phyloP scores from a whole-genome alignment of 2,797 vertebrate genomes.

The Spinus pinus region DNA sequence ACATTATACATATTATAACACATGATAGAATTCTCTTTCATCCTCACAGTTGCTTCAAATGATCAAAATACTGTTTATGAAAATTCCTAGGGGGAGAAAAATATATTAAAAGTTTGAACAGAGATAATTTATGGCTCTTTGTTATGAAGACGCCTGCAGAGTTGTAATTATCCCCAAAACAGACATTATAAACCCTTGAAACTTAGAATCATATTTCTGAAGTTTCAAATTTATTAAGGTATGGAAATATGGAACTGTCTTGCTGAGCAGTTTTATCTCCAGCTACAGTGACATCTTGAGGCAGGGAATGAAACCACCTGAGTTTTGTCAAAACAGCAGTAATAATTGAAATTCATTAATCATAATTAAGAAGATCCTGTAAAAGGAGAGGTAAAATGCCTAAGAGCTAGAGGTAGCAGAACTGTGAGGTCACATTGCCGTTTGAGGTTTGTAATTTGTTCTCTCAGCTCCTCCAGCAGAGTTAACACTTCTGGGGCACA shows the following conservation, averaged over 20 bases:
- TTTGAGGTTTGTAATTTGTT: not conserved
- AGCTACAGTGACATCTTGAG: conserved; percentile 42
- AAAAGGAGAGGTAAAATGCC: not conserved
- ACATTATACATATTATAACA: not conserved
- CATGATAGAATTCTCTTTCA: not conserved
- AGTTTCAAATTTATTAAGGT: not conserved
- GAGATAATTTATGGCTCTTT: not conserved
- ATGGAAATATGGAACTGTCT: not conserved
- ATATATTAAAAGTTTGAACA: conserved; percentile 13
- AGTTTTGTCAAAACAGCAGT: not conserved
- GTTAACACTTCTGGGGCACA: not conserved
- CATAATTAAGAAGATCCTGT: not conserved
- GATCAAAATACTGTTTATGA: not conserved
- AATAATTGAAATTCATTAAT: not conserved
- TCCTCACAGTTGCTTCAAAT: not conserved
- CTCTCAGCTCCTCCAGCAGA: not conserved
- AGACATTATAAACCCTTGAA: not conserved
- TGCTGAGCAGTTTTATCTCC: not conserved
- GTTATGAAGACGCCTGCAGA: not conserved
- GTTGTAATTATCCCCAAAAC: conserved; percentile 27
- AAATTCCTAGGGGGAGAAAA: conserved; percentile 13
- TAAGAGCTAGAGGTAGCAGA: not conserved
- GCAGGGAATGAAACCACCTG: not conserved
- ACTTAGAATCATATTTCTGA: not conserved
- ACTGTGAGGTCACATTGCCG: not conserved